Evolutionary conservation across 2,888 invertebrate species (phyloP), one percentile per base, ranked within the genome.

Genomic region (Cynaeus angustus): DNA sequence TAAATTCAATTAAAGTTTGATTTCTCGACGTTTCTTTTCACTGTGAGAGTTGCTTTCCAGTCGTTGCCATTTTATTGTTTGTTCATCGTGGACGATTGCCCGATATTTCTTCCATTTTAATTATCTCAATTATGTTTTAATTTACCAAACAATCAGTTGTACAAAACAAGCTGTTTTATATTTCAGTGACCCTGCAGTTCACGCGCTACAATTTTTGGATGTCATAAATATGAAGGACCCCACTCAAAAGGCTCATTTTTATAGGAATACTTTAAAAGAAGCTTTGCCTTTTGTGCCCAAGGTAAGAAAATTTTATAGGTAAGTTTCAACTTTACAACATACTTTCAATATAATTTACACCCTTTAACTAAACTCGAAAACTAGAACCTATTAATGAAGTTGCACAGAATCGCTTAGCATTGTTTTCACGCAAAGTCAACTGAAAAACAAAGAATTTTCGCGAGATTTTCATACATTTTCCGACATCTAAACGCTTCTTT

Each of bases 151-250:
- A 62, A 61, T 48, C 38, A 48, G 38, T 8, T 12, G 13, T 53
- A 21, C 37, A 59, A 55, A 46, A 12, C 9, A 37, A 38, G 13
- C 61, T n/a, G n/a, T 61, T 21, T 21, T 21, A 4, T 21, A 1
- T 21, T 79, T 74, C 86, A 95, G 94, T 80, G 97, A 98, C 87
- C 92, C 94, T 48, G 92, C 95, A 28, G 95, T 98, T 66, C 93
- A 94, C 78, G 96, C 97, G 10, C 89, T 99, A 78, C 97, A 98
- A 85, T 95, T 94, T 82, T 87, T 99, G 76, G 98, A 99, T 84
- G 93, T 94, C 71, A 92, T 97, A 81, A 93, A 94, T 79, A 94
- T 95, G 91, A 96, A 97, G 85, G 96, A 97, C 83, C 91, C 94
- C 0, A 90, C 90, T 66, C 94, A 95, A 82, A 97, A 97, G 85